Evolutionary conservation across 1,140 invertebrate species (phyloP), one percentile per base, ranked within the genome.

Genomic region (Drosophila watanabei): DNA sequence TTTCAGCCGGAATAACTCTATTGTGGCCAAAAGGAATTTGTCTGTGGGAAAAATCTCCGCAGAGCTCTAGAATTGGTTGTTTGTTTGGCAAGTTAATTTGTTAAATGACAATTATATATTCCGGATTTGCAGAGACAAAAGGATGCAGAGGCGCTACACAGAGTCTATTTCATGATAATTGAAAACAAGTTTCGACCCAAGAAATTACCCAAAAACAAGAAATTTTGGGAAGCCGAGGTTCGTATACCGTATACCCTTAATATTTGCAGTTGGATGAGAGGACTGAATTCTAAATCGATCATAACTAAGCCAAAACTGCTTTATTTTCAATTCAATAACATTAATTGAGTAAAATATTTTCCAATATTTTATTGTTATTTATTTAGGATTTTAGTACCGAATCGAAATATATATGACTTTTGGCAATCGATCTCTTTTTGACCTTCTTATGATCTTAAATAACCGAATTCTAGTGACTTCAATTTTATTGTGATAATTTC

Each of bases 1-100:
- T 90, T 80, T 86, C 81, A 62, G 66, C 66, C 52, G 72, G 82
- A 70, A 89, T 75, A 80, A 59, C 75, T 89, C 82, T 85, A 87
- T 87, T 88, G 80, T 87, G 49, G 58, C 52, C 52, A 56, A 46
- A 56, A 62, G 52, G 43, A 54, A 80, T 64, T 88, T 66, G 65
- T 62, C 39, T 90, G 87, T 90, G 86, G 86, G 86, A 91, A 90
- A 90, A 62, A 73, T 28, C n/a, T 33, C 24, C 9, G n/a, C 49
- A 35, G 54, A 52, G 45, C 37, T 61, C 30, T 32, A 28, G 11
- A 41, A 61, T 52, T 32, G 28, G 0, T 52, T 52, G 49, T 62
- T 80, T 59, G 35, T 39, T 57, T 68, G 48, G 33, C 79, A 82
- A 89, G 64, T 90, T 86, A 86, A 86, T 86, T 86, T 91, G 52